Evolutionary conservation across 2,888 invertebrate genomes (phyloP), one percentile per base, ranked within the genome.

Genomic region (Euclidia mi): DNA sequence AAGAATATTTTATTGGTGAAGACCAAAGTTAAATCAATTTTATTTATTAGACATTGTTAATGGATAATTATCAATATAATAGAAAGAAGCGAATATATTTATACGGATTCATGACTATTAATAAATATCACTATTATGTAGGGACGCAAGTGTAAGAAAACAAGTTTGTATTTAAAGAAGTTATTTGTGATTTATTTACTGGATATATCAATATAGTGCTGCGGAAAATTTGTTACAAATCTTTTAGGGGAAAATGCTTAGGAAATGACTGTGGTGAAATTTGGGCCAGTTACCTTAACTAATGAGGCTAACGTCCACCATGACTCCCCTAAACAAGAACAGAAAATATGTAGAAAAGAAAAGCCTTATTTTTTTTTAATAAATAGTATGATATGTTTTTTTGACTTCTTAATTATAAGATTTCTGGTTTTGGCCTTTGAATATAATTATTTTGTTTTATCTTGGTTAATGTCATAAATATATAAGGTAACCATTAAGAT

Each of bases 291-390:
- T 91, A 92, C 91, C 89, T 90, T 85, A 87, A 85, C 89, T 93
- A 92, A 93, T 92, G 92, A 90, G 89, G 87, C 92, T 86, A 85
- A 92, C 86, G 87, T 90, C 91, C 90, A 83, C 87, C 85, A 87
- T 89, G 84, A 89, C 89, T 89, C 79, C 83, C 84, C 82, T 84
- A 88, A 89, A 87, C 81, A 81, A 78, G 86, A 81, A 87, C 76
- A 86, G 56, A 3, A 70, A 81, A 78, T 20, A n/a, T 14, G 25
- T 81, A 31, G 89, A 90, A 75, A 62, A 15, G 65, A 12, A 31
- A 15, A 17, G 3, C n/a, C 20, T 37, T 28, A 4, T 0, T 9
- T n/a, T 44, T 10, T 25, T 4, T n/a, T n/a, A n/a, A n/a, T n/a
- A n/a, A n/a, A n/a, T n/a, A n/a, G n/a, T n/a, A n/a, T n/a, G n/a